Percentiles rank a stretch among this genome's conserved stretches.
Conservation (phyloP, 2,113 vertebrate species). For the Todiramphus chloris region DNA sequence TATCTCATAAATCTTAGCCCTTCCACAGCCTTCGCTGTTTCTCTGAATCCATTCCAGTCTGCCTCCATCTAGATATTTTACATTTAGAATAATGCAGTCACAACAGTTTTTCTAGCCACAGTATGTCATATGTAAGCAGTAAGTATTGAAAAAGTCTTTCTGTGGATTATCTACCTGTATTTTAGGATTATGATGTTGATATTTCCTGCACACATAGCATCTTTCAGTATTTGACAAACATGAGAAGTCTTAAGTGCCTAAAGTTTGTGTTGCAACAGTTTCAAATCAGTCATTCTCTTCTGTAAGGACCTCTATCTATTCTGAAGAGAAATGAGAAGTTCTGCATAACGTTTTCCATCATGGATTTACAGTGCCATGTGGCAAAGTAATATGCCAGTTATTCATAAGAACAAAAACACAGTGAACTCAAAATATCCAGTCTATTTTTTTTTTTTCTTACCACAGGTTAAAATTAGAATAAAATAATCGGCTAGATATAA, state of each 20-base stretch:
- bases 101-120: neutral
- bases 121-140: neutral
- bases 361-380: neutral
- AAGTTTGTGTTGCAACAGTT: neutral
- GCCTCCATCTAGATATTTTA: neutral
- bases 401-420: constrained; percentile 28
- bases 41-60: neutral
- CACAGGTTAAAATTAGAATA: constrained; percentile 61
- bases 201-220: neutral
- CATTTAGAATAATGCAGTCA: neutral
- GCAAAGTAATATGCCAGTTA: constrained; percentile 23
- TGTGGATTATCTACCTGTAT: neutral
- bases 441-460: constrained; percentile 9
- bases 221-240: neutral
- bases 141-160: neutral
- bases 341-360: constrained; percentile 12
- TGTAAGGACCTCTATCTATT: neutral
- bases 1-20: neutral
- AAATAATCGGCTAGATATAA: constrained; percentile 54
- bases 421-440: constrained; percentile 42
- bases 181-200: neutral
- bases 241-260: neutral
- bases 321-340: constrained; percentile 36
- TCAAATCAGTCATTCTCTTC: neutral
- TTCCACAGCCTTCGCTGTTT: neutral